A percentile compares a stretch with the other conserved stretches of the same genome.
Conservation (phyloP, 2,888 invertebrate species). For the Piscicola geometra region DNA sequence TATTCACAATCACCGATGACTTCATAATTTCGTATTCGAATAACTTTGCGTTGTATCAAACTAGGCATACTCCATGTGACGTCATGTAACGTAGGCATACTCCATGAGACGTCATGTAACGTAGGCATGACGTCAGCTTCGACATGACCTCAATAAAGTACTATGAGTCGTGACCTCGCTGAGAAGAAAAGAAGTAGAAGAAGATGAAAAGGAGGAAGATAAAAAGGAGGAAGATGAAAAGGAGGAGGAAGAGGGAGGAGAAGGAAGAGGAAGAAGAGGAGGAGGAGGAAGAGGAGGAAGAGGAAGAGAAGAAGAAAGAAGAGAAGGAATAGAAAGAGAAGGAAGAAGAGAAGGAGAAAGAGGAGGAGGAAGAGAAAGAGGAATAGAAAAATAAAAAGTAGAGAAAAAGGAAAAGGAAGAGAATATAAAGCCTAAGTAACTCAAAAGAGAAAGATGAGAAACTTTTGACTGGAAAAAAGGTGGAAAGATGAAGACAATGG, state of each 20-base stretch:
- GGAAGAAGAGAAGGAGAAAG: background rate
- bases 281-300: background rate
- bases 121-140: too few relatives aligned
- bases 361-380: background rate
- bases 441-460: conserved; percentile 12
- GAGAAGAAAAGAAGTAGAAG: too few relatives aligned
- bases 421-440: background rate
- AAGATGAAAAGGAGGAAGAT: too few relatives aligned
- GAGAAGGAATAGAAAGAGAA: background rate
- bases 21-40: too few relatives aligned
- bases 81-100: too few relatives aligned
- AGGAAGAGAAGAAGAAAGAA: background rate
- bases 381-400: background rate
- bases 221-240: conserved; percentile 25
- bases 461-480: too few relatives aligned
- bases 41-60: too few relatives aligned
- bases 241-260: background rate
- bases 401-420: background rate
- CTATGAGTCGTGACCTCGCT: too few relatives aligned
- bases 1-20: too few relatives aligned
- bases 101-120: too few relatives aligned
- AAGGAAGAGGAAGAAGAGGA: conserved; percentile 12
- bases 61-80: too few relatives aligned
- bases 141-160: too few relatives aligned
- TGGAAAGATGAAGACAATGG: background rate